Base-by-base conservation (phyloP, 2,888 invertebrate genomes). In the Drosophila picticornis region DNA sequence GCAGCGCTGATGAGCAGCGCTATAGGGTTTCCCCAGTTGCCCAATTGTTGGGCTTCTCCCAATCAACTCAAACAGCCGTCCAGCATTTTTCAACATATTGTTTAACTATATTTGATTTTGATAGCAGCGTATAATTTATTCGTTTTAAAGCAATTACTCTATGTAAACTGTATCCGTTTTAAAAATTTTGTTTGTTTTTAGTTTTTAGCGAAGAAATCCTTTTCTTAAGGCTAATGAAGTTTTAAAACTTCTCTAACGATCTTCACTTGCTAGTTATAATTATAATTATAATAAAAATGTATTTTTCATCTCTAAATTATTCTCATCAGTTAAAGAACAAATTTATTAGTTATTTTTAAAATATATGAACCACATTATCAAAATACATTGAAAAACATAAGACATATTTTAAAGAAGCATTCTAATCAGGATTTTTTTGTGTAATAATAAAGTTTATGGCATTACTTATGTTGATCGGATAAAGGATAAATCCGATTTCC, bases 1-100 rank as follows among this genome's bases (percentile, higher is more conserved):
- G 81, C 69, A 61, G 36, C 56, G 46, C 55, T 60, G 80, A 55
- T 74, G 75, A 64, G 70, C 62, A 74, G 60, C 63, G 62, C 65
- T 69, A 59, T 69, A 68, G 72, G 84, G 68, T 58, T 81, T 72
- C 63, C 56, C 61, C 55, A 36, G 55, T 36, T 61, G 65, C 36
- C n/a, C 53, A 67, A 48, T 27, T 63, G 36, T 60, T 36, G 51
- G 59, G 51, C 65, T 65, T 60, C 60, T n/a, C 16, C 10, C 29
- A 32, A 38, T 34, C 9, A 40, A 51, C 34, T 29, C 34, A 40
- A 29, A 40, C 50, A 65, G 19, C 55, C 1, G 27, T 27, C 55
- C 55, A 56, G 27, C 36, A 56, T 56, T 50, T 50, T 27, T 1
- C 5, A 19, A 50, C 46, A 11, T n/a, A 57, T 57, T 29, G 29